Base-by-base conservation (phyloP, 2,113 vertebrate genomes). In the Silurus meridionalis region DNA sequence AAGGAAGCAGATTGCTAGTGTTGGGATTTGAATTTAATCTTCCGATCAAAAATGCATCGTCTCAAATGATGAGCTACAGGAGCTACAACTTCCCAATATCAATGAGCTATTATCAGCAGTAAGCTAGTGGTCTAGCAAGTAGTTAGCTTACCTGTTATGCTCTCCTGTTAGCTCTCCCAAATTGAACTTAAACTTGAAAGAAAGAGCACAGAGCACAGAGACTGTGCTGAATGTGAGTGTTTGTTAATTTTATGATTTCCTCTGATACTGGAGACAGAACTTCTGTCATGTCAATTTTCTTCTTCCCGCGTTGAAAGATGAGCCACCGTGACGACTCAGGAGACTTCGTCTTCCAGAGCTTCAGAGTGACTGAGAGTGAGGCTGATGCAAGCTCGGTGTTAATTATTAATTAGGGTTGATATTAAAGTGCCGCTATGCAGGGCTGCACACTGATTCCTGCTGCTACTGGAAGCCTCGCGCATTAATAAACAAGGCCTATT, bases 401-500 rank as follows among this genome's bases (percentile, higher is more conserved):
- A 92, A 93, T 94, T 91, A 93, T 95, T 94, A 89, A 94, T 91
- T 89, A 75, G 74, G 14, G 85, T 82, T 90, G 88, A 93, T 94
- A 94, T 94, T 94, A 94, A 93, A 93, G 90, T 83, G 46, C 69
- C 52, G 86, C 82, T 17, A 91, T 87, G 86, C 64, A 82, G 63
- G 90, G 89, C 85, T 84, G 85, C 84, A 87, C 87, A 88, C 91
- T 91, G 80, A 71, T 82, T 89, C 19, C 66, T 87, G 64, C 82
- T 87, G 89, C 87, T 85, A 71, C 75, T 82, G 90, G 88, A 89
- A 92, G 91, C 83, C 88, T 53, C 88, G 87, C 71, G 15, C 53
- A 92, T 92, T 92, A 92, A 93, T 93, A 92, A 93, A 92, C 91
- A 93, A 93, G 91, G 91, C 84, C 90, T 85, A 83, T 89, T 93